Percentiles rank a stretch among this genome's conserved stretches.
phyloP scores from a whole-genome alignment of 2,797 vertebrate genomes.

The Tragopan temminckii region DNA sequence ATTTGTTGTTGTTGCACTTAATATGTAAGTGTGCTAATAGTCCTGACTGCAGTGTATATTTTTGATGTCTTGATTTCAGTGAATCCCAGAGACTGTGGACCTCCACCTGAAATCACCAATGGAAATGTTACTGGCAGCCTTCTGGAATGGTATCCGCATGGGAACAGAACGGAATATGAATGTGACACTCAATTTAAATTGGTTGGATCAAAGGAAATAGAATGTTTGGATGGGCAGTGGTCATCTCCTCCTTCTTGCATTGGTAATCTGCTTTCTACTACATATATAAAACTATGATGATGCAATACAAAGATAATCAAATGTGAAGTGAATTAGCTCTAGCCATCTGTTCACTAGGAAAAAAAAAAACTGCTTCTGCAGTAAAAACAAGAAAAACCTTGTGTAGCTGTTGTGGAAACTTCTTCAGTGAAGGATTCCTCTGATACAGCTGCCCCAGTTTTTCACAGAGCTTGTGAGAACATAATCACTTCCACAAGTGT shows the following conservation, averaged over 20 bases:
- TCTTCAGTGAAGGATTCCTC: neutral
- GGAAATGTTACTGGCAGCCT: neutral
- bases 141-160: neutral
- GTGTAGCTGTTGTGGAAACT: neutral
- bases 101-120: constrained; percentile 23
- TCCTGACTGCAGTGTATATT: neutral
- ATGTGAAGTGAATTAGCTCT: neutral
- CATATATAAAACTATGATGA: neutral
- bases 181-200: neutral
- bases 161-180: constrained; percentile 31
- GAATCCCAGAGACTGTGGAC: neutral
- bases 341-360: neutral
- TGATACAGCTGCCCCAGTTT: neutral
- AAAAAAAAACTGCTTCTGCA: neutral
- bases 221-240: constrained; percentile 70
- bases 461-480: neutral
- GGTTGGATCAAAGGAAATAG: constrained; percentile 54
- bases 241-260: constrained; percentile 63
- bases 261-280: constrained; percentile 22
- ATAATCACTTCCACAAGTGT: neutral
- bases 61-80: constrained; percentile 20
- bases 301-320: neutral
- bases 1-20: neutral
- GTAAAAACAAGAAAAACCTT: neutral
- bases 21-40: neutral